Base-by-base conservation (phyloP, 2,797 vertebrate genomes). In the Peromyscus aztecus region DNA sequence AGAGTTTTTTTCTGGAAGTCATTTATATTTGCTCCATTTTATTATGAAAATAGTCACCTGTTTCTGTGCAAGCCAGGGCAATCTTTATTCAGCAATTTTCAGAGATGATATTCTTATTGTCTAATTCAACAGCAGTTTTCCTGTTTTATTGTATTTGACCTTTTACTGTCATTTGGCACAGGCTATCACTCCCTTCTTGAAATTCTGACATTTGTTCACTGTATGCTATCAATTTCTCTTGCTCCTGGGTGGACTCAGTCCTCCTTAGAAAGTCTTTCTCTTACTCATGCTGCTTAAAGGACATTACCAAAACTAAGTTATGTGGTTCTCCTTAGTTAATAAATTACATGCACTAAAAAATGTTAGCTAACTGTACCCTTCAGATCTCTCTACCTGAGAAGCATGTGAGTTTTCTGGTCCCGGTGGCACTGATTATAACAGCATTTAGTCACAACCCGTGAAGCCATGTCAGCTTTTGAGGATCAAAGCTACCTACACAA, bases 1-100 rank as follows among this genome's bases (percentile, higher is more conserved):
- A 87, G 23, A 59, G 65, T 65, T 92, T 81, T 71, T 85, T 78
- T 37, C 57, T 77, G 4, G 97, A 92, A 91, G 63, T 27, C 16
- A 90, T 91, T 92, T 92, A 57, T 94, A 87, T 95, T 93, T 96
- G 63, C 31, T 88, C 19, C 27, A 82, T 71, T 69, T 95, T 96
- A 87, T 90, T 94, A 94, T 76, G 80, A 61, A 63, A 67, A 23
- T 11, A 29, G 12, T 21, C 67, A 55, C 24, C 69, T 71, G 77
- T 65, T 21, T 63, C 52, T 67, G 10, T 34, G 67, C 29, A 31
- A n/a, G 40, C 27, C 84, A 77, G 0, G 37, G 19, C 40, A 89
- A 59, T 59, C 17, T 7, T 46, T 29, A 55, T 94, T 94, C 73
- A 21, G 91, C 94, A 95, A 0, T 89, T 93, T 96, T 94, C 67